Base-by-base conservation (phyloP, 2,888 invertebrate species). In the Carcina quercana region DNA sequence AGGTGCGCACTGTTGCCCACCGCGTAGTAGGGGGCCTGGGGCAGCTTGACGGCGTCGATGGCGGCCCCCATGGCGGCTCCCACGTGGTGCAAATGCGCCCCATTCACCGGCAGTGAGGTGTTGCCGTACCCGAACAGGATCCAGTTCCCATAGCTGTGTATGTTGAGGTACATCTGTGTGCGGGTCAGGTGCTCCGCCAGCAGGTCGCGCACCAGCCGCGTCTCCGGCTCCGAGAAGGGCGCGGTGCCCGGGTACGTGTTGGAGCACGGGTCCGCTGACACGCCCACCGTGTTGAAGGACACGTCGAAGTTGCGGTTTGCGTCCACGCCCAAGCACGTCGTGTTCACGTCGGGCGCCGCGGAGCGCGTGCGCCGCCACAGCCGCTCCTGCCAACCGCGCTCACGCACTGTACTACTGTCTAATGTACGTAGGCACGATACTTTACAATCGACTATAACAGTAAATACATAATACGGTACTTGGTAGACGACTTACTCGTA, bases 131-230 rank as follows among this genome's bases (percentile, higher is more conserved):
- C 89, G 47, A 88, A 88, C 3, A 89, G 59, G 32, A 89, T 51
- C 42, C 82, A 87, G 47, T 85, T 85, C 15, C 91, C 91, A 45
- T 87, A 89, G 5, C 92, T 89, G 61, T 94, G 93, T 15, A 93
- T 73, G 5, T 90, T 86, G 38, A 93, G 51, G 36, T 54, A 67
- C 2, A 67, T 11, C 30, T 64, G 56, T 3, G 53, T 58, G 1
- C 31, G 15, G 15, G 48, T 46, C 0, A 47, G 5, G 29, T 68
- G 30, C 17, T 61, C 53, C 1, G 39, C 29, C 28, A 92, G 63
- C 25, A 88, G 76, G 40, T 88, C 84, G 2, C 31, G 8, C 6
- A 29, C 14, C 14, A 10, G 5, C 1, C 28, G 4, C 0, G 86
- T 88, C 67, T 92, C 92, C 0, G 79, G 71, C 55, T 91, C 91